A percentile compares a stretch with the other conserved stretches of the same genome.
Evolutionary conservation across 2,797 vertebrate species (phyloP).

Genomic region (Epinephelus awoara): DNA sequence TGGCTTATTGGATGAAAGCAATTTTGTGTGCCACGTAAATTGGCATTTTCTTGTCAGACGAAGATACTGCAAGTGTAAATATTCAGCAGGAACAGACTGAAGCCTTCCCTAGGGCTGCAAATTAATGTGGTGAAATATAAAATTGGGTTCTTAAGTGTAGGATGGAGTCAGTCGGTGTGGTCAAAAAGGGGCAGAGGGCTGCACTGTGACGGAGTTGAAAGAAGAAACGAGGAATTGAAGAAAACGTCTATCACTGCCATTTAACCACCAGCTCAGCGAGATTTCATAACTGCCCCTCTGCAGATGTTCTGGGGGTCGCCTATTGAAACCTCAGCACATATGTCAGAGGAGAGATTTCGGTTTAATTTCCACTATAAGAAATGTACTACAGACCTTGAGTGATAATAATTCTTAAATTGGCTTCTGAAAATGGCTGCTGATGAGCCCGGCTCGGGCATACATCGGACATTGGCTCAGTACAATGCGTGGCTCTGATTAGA

Average conservation of each 20-base stretch:
- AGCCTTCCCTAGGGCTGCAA: slow-evolving; percentile 54
- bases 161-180: slow-evolving; percentile 24
- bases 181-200: slow-evolving; percentile 38
- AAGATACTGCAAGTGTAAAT: slow-evolving; percentile 66
- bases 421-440: slow-evolving; percentile 62
- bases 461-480: slow-evolving; percentile 58
- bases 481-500: slow-evolving; percentile 66
- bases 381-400: slow-evolving; percentile 31
- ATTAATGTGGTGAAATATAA: slow-evolving; percentile 55
- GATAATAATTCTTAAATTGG: slow-evolving; percentile 61
- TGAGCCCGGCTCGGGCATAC: slow-evolving; percentile 50
- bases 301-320: slow-evolving; percentile 38
- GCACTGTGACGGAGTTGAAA: background rate
- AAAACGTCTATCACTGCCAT: slow-evolving; percentile 43
- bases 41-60: slow-evolving; percentile 60
- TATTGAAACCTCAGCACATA: slow-evolving; percentile 59
- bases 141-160: slow-evolving; percentile 40
- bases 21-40: slow-evolving; percentile 64
- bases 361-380: slow-evolving; percentile 53
- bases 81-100: slow-evolving; percentile 62
- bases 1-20: slow-evolving; percentile 71
- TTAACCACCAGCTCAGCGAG: slow-evolving; percentile 41
- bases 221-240: slow-evolving; percentile 26
- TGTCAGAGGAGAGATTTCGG: slow-evolving; percentile 41
- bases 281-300: slow-evolving; percentile 39